Conservation (phyloP, 2,113 vertebrate species). For the Amphilophus citrinellus region DNA sequence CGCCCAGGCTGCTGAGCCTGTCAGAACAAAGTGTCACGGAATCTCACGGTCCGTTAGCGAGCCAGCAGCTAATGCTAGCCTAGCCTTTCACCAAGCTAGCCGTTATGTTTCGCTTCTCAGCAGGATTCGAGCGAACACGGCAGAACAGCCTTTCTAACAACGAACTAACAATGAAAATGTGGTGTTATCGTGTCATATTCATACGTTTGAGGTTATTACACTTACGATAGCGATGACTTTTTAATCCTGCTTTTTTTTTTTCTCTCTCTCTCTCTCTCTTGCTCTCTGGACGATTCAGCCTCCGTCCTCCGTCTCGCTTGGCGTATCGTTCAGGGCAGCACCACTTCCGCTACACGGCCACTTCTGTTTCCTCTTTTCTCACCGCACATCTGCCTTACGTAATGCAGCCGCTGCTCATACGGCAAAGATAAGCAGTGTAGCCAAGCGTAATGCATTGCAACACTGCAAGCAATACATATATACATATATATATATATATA, state of each 20-base stretch:
- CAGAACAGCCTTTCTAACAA: conserved; percentile 5
- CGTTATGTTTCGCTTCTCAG: conserved; percentile 56
- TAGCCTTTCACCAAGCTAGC: conserved; percentile 55
- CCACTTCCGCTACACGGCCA: conserved; percentile 83
- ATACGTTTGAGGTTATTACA: conserved; percentile 16
- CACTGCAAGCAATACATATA: not conserved
- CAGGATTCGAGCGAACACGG: conserved; percentile 30
- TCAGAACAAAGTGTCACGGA: conserved; percentile 81
- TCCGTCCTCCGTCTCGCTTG: conserved; percentile 82
- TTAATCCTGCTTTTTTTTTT: conserved; percentile 73
- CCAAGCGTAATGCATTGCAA: not conserved
- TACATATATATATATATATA: not conserved
- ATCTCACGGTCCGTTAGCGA: conserved; percentile 63
- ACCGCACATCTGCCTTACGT: conserved; percentile 74
- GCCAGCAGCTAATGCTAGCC: conserved; percentile 41
- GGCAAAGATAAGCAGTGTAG: not conserved
- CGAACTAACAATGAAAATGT: not conserved
- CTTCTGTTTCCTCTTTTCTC: conserved; percentile 80
- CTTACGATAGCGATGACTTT: conserved; percentile 79
- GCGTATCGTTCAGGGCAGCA: conserved; percentile 83
- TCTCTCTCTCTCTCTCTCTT: conserved; percentile 38
- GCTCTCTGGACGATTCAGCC: conserved; percentile 76
- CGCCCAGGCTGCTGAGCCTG: conserved; percentile 58
- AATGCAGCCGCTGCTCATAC: conserved; percentile 34
- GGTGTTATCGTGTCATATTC: not conserved